phyloP scores from a whole-genome alignment of 2,113 vertebrate genomes.

The Ursus arctos region DNA sequence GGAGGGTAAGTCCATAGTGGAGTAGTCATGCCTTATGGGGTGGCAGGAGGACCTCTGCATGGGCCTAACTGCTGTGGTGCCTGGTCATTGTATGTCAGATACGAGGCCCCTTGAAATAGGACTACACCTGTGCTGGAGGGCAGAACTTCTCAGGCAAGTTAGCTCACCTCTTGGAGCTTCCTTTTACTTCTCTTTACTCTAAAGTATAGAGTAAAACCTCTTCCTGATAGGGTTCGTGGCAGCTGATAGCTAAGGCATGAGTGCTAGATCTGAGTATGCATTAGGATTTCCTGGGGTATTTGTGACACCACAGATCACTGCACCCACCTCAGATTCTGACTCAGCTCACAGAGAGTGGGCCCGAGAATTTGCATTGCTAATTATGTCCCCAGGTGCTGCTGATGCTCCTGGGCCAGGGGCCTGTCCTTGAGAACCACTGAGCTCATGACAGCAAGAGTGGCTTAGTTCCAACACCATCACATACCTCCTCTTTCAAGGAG shows the following conservation, averaged over 20 bases:
- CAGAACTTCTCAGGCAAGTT: neutral
- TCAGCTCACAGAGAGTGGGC: neutral
- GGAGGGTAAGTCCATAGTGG: neutral
- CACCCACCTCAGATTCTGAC: neutral
- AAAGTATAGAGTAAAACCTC: neutral
- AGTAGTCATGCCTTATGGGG: too few species aligned
- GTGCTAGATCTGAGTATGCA: neutral
- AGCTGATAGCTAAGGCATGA: neutral
- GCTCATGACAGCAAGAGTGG: neutral
- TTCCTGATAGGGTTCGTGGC: neutral
- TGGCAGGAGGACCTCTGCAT: neutral
- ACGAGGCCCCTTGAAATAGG: neutral
- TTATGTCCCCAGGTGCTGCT: neutral
- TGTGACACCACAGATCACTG: neutral
- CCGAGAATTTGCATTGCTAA: fast-evolving
- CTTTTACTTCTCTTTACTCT: neutral
- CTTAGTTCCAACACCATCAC: neutral
- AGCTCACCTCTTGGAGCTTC: neutral
- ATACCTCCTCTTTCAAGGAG: neutral
- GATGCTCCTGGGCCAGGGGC: neutral
- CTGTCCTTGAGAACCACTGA: neutral
- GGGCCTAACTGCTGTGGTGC: neutral
- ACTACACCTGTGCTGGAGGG: too few species aligned
- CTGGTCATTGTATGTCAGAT: fast-evolving
- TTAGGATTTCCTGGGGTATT: neutral